Base-by-base conservation (phyloP, 2,888 invertebrate species). In the Drosophila robusta region DNA sequence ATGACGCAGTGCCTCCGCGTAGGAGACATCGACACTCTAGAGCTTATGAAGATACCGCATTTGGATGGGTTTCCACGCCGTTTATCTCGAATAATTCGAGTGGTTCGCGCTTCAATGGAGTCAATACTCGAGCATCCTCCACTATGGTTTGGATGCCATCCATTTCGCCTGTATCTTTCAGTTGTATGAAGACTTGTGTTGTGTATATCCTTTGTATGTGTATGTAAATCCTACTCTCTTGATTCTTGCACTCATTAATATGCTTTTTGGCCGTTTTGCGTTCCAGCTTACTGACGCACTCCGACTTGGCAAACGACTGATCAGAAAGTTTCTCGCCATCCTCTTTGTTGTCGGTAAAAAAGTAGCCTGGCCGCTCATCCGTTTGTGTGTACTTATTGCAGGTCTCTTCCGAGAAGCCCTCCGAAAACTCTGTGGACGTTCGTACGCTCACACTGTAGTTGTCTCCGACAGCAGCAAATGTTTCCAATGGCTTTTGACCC, bases 381-480 rank as follows among this genome's bases (percentile, higher is more conserved):
- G 97, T 97, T 90, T 97, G 97, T 4, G 97, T 97, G 2, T 94
- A 94, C 90, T 96, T 97, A 91, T 96, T 96, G 91, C 95, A 95
- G 1, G 96, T 96, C 91, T 97, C 97, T 88, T 97, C 97, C 0
- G 95, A 95, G 90, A 96, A 97, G 9, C 96, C 96, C 91, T 97
- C 97, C 0, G 96, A 97, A 88, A 96, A 96, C 91, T 96, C 97
- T 0, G 95, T 95, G 0, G 96, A 96, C 1, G 96, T 96, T 75
- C 95, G 95, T 12, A 96, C 95, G 65, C 93, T 92, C 7, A 39
- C 58, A 8, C 75, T 60, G 44, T 80, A 80, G 11, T 44, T 75
- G 72, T 57, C 81, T 68, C 51, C 55, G 63, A 34, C 68, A 64
- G 36, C 68, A 73, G 39, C 70, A 66, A 24, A 66, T 65, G 54